Evolutionary conservation across 2,888 invertebrate species (phyloP).

Genomic region (Parnassius glacialis): DNA sequence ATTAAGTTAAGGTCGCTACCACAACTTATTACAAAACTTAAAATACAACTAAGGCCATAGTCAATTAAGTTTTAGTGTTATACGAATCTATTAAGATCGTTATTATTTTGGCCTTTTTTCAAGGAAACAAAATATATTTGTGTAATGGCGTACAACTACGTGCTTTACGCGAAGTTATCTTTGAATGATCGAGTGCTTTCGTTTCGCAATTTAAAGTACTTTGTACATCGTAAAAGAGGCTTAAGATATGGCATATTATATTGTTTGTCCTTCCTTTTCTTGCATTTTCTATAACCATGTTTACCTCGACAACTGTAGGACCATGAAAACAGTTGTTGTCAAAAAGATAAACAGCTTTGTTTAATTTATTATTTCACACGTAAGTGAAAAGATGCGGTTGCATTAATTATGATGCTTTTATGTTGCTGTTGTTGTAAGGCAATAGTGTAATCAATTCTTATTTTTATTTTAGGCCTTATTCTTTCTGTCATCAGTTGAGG

Average conservation of each 20-base stretch:
- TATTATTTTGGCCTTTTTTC: conserved; percentile 4
- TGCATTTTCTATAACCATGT: not conserved
- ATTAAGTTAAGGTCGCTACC: no score
- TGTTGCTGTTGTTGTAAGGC: no score
- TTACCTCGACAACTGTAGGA: not conserved
- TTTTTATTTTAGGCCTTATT: no score
- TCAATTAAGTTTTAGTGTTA: not conserved
- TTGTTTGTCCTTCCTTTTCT: not conserved
- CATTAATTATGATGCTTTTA: no score
- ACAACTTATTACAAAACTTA: not conserved
- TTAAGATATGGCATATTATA: no score
- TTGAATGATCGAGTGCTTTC: not conserved
- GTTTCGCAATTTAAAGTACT: conserved; percentile 3
- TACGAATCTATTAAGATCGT: not conserved
- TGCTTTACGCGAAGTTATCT: not conserved
- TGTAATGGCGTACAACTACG: not conserved
- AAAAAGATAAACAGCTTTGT: no score
- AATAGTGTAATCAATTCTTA: no score
- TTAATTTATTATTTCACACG: no score
- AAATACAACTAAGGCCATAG: not conserved
- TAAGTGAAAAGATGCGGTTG: no score
- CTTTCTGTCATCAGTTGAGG: no score
- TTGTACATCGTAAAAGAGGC: no score
- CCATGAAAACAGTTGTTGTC: no score
- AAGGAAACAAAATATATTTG: not conserved